These are phyloP conservation scores for Lepilemur ruficaudatus DNA, from an alignment of 2,797 vertebrate species.

Conservation along the genomic window DNA sequence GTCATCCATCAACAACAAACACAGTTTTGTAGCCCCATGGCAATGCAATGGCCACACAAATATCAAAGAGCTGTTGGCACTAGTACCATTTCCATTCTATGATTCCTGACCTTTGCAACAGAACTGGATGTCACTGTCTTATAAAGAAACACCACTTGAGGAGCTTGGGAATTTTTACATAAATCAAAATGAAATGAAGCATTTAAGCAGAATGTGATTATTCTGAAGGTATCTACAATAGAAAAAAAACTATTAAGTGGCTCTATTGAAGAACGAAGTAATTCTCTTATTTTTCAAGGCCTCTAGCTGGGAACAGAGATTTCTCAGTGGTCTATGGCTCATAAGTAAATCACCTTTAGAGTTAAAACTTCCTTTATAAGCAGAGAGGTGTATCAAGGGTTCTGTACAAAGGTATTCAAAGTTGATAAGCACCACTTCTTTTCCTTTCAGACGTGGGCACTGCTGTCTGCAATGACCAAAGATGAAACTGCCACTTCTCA, in stretches of 20 bases:
- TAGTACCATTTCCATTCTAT: neutral
- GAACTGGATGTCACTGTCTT: neutral
- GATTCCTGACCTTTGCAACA: neutral
- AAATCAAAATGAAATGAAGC: conserved; percentile 39
- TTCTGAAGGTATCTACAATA: neutral
- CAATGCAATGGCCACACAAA: neutral
- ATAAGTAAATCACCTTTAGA: neutral
- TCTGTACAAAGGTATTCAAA: neutral
- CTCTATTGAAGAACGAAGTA: neutral
- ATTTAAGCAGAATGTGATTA: neutral
- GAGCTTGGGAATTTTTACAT: neutral
- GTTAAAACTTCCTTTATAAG: neutral
- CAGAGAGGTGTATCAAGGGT: neutral
- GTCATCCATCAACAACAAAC: neutral
- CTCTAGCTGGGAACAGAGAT: neutral
- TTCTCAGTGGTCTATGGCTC: neutral
- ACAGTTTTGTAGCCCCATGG: neutral
- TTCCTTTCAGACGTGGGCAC: neutral
- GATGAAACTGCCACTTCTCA: neutral
- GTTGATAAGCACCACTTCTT: neutral
- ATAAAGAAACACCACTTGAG: neutral
- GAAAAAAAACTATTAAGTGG: neutral
- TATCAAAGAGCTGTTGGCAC: neutral
- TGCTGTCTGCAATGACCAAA: conserved; percentile 6
- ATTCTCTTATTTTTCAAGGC: neutral